Evolutionary conservation across 2,797 vertebrate genomes (phyloP).

Genomic region (Poecilia picta): DNA sequence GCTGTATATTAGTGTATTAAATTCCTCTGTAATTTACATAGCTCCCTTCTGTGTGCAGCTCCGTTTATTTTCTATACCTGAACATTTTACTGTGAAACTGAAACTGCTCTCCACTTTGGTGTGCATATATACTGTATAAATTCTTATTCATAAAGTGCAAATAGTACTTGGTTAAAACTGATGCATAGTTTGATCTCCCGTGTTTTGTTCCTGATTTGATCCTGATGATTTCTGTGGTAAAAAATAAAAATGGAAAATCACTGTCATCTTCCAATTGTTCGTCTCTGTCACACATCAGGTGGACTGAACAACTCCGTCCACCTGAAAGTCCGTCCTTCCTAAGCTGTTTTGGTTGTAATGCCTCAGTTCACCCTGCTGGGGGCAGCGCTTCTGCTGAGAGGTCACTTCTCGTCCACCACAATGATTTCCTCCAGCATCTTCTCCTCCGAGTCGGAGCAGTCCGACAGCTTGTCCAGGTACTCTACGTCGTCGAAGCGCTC

Average conservation of each 20-base stretch:
- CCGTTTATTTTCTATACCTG: slow-evolving; percentile 49
- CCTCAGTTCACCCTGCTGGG: slow-evolving; percentile 32
- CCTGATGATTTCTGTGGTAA: slow-evolving; percentile 18
- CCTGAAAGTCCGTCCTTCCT: slow-evolving; percentile 22
- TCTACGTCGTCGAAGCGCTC: slow-evolving; percentile 91
- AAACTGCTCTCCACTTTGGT: slow-evolving; percentile 60
- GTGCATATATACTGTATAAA: slow-evolving; percentile 60
- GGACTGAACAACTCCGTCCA: slow-evolving; percentile 22
- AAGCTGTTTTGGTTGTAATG: slow-evolving; percentile 35
- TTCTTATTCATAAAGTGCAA: slow-evolving; percentile 75
- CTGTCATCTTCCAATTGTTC: slow-evolving; percentile 41
- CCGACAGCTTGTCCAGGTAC: slow-evolving; percentile 87
- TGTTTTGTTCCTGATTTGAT: slow-evolving; percentile 42
- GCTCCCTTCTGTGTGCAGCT: slow-evolving; percentile 13
- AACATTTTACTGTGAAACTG: slow-evolving; percentile 26
- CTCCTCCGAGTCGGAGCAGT: slow-evolving; percentile 89
- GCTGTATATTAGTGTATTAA: slow-evolving; percentile 44
- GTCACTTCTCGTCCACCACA: slow-evolving; percentile 85
- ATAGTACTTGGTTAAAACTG: slow-evolving; percentile 68
- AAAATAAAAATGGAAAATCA: neutral
- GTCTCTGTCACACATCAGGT: slow-evolving; percentile 8
- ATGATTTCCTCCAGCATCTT: slow-evolving; percentile 90
- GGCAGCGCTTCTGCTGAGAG: slow-evolving; percentile 32
- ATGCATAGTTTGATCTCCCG: slow-evolving; percentile 54
- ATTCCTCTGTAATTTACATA: slow-evolving; percentile 17